These are phyloP conservation scores for Reticulitermes speratus DNA, from an alignment of 1,140 invertebrate species.

Conservation along the genomic window DNA sequence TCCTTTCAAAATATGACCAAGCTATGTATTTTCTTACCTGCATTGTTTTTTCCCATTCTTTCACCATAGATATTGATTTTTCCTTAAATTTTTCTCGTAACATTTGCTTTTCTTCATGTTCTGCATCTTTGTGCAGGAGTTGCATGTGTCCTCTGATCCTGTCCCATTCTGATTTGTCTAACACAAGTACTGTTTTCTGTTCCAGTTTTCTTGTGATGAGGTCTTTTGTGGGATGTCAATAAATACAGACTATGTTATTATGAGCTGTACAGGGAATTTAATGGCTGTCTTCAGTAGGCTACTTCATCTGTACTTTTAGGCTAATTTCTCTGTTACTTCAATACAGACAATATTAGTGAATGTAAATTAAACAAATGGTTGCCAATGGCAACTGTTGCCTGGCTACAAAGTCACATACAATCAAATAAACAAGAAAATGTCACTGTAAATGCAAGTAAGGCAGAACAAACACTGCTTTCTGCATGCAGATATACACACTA, in stretches of 20 bases:
- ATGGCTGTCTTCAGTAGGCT: no score
- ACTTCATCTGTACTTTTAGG: no score
- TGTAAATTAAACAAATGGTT: no score
- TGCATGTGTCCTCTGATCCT: constrained; percentile 28
- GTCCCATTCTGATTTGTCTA: constrained; percentile 33
- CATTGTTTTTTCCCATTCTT: constrained; percentile 37
- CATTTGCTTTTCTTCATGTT: neutral
- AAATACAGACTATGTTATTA: neutral
- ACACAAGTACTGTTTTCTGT: neutral
- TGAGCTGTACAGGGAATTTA: no score
- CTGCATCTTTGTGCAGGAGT: neutral
- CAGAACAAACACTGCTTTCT: no score
- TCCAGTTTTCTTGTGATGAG: neutral
- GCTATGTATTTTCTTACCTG: constrained; percentile 29
- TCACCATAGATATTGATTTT: constrained; percentile 35
- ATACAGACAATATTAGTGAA: no score
- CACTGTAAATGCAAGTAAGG: no score
- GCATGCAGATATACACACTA: no score
- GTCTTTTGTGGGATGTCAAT: neutral
- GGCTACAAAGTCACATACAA: no score
- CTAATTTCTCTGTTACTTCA: no score
- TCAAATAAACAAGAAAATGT: no score
- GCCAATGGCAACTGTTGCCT: no score
- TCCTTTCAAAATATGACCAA: neutral
- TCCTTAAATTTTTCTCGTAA: constrained; percentile 28